These are phyloP conservation scores for Pseudolycoriella hygida DNA, from an alignment of 2,888 invertebrate genomes.

Conservation along the genomic window DNA sequence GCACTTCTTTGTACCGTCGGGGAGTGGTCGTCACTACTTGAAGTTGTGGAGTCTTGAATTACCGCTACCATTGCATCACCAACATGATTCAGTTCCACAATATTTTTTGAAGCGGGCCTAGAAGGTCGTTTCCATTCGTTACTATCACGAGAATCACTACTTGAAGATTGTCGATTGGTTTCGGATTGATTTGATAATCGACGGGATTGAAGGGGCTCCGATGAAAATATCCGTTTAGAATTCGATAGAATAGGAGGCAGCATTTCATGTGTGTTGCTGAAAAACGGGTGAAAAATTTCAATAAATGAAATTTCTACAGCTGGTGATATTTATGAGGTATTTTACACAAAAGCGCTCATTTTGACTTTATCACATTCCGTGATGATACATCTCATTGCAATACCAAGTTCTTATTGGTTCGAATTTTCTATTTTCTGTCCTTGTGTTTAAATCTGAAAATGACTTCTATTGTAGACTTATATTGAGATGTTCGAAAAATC, in stretches of 20 bases:
- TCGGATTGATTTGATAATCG: conserved; percentile 1
- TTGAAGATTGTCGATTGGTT: conserved; percentile 14
- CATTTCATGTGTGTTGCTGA: conserved; percentile 7
- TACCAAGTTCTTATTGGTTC: no score
- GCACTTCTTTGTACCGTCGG: not conserved
- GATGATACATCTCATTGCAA: no score
- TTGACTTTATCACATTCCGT: no score
- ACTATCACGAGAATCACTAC: conserved; percentile 18
- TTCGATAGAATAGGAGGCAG: conserved; percentile 9
- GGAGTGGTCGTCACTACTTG: conserved; percentile 3
- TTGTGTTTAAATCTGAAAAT: no score
- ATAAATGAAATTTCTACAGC: no score
- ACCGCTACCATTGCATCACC: conserved; percentile 25
- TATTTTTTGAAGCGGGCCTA: conserved; percentile 26
- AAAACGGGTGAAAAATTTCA: no score
- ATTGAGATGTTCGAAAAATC: no score
- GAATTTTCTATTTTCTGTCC: no score
- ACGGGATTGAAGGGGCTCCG: conserved; percentile 8
- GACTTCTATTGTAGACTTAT: no score
- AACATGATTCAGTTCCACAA: conserved; percentile 21
- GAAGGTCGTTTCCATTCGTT: conserved; percentile 26
- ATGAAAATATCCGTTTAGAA: conserved; percentile 12
- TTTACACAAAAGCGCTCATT: no score
- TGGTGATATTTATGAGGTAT: no score
- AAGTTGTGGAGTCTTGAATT: conserved; percentile 20